Evolutionary conservation across 2,888 invertebrate species (phyloP).

Genomic region (Platycheirus rosarum): DNA sequence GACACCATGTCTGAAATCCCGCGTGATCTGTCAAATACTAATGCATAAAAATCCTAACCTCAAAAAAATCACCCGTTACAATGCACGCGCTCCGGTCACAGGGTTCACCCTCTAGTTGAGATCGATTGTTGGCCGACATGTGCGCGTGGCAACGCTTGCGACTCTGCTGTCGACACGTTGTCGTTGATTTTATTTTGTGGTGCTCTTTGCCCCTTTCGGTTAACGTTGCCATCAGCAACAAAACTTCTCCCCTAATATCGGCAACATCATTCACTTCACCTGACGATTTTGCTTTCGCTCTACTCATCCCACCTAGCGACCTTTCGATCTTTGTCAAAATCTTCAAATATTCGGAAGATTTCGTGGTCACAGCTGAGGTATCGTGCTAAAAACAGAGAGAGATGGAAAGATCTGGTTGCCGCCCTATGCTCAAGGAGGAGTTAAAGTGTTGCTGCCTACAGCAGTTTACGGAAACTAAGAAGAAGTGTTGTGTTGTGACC

Average conservation of each 20-base stretch:
- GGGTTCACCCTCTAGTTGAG: background rate
- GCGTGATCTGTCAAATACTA: too few species aligned
- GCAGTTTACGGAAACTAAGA: too few species aligned
- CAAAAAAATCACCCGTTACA: too few species aligned
- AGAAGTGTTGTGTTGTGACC: too few species aligned
- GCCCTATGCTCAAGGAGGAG: too few species aligned
- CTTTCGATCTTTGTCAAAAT: background rate
- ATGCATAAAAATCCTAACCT: too few species aligned
- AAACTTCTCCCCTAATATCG: background rate
- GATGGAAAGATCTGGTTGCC: too few species aligned
- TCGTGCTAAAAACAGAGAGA: too few species aligned
- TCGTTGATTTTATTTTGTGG: background rate
- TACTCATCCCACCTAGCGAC: background rate
- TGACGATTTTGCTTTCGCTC: background rate
- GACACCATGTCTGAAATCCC: too few species aligned
- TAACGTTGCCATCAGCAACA: background rate
- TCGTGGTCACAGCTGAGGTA: too few species aligned
- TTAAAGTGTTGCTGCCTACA: too few species aligned
- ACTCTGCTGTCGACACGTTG: background rate
- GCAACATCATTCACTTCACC: background rate
- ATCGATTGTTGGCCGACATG: background rate
- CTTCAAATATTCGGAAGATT: background rate
- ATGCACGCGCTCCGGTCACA: background rate
- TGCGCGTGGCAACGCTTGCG: background rate
- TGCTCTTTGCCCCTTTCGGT: background rate